Evolutionary conservation across 2,888 invertebrate species (phyloP).

Genomic region (Nomada goodeniana): DNA sequence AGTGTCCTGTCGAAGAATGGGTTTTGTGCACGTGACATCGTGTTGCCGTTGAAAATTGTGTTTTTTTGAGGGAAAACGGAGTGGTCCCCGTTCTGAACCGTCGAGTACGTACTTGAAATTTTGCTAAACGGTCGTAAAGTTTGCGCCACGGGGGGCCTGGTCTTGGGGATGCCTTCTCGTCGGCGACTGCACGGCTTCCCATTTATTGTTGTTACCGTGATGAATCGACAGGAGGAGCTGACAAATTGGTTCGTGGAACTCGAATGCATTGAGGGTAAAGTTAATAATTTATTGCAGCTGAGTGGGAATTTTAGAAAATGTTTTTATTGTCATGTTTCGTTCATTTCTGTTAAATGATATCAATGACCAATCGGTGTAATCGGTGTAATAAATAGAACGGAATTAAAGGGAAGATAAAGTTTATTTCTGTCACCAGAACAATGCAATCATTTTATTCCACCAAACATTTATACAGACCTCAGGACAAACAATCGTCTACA

Average conservation of each 20-base stretch:
- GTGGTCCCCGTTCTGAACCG: constrained; percentile 49
- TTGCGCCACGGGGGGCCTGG: constrained; percentile 3
- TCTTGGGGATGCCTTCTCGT: not conserved
- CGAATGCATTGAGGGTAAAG: not conserved
- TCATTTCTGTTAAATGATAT: too few species aligned
- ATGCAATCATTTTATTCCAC: too few species aligned
- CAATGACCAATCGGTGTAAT: too few species aligned
- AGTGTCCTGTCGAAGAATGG: constrained; percentile 69
- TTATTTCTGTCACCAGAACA: not conserved
- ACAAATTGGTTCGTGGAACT: not conserved
- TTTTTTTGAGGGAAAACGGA: constrained; percentile 53
- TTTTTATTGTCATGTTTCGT: not conserved
- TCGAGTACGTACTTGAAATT: constrained; percentile 55
- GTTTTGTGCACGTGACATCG: constrained; percentile 63
- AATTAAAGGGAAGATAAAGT: not conserved
- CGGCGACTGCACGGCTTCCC: too few species aligned
- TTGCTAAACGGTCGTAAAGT: constrained; percentile 55
- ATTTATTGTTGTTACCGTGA: too few species aligned
- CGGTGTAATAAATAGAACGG: not conserved
- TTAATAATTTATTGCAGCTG: not conserved
- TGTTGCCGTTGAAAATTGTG: constrained; percentile 73
- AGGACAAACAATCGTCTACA: too few species aligned
- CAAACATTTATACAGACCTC: too few species aligned
- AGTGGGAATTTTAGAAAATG: too few species aligned
- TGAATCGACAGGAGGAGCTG: not conserved